Evolutionary conservation across 92 coral and sea anemone genomes (phyloP).

Genomic region (Zoanthus solanderi): DNA sequence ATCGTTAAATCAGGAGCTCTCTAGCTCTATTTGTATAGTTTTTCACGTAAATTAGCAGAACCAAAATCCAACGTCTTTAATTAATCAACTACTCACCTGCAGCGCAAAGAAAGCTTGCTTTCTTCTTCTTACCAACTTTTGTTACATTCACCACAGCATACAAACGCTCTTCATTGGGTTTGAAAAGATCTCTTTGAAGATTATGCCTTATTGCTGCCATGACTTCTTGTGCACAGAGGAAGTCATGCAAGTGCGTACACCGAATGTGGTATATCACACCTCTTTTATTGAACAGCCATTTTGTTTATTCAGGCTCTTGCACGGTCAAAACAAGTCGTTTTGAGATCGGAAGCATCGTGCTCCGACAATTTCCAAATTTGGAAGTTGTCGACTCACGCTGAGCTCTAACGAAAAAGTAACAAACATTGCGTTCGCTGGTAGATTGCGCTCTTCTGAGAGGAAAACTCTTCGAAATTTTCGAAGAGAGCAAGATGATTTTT

Average conservation of each 20-base stretch:
- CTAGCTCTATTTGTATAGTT: too few species aligned
- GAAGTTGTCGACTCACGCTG: neutral
- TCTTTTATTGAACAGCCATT: constrained; percentile 46
- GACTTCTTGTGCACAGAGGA: neutral
- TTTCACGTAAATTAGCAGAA: too few species aligned
- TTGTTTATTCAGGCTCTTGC: constrained; percentile 44
- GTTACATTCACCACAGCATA: constrained; percentile 95
- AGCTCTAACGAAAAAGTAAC: neutral
- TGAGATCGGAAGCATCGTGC: neutral
- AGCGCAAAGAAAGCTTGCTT: constrained; percentile 95
- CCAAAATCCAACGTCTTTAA: too few species aligned
- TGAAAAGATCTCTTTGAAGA: constrained; percentile 94
- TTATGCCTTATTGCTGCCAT: constrained; percentile 99
- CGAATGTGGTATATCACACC: neutral
- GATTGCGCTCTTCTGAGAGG: constrained; percentile 18
- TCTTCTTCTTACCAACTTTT: constrained; percentile 97
- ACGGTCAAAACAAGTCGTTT: neutral
- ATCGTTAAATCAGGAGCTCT: too few species aligned
- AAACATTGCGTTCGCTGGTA: constrained; percentile 22
- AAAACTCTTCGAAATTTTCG: constrained; percentile 41
- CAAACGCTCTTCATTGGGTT: constrained; percentile 94
- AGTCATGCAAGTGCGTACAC: neutral
- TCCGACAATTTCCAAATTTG: constrained; percentile 34
- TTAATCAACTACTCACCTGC: constrained; percentile 74
- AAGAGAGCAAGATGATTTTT: constrained; percentile 45